Conservation (phyloP, 2,797 vertebrate species). For the Etheostoma nigrum region DNA sequence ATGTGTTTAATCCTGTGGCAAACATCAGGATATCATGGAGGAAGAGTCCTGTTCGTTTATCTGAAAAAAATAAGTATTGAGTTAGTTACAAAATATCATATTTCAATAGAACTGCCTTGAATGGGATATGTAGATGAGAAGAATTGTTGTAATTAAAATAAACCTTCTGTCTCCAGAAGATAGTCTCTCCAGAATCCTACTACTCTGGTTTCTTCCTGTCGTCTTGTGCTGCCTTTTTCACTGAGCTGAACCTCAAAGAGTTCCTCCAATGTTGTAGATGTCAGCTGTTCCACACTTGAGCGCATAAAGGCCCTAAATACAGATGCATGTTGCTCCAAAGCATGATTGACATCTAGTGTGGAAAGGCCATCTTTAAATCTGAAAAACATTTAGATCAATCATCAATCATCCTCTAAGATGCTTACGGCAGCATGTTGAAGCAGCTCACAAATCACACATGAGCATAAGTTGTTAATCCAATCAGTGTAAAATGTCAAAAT, state of each 20-base stretch:
- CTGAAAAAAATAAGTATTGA: background rate
- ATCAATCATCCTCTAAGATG: too few species aligned
- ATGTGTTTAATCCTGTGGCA: background rate
- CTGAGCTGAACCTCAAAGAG: conserved; percentile 18
- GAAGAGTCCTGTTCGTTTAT: background rate
- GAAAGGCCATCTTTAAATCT: background rate
- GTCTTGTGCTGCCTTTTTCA: conserved; percentile 18
- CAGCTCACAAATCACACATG: too few species aligned
- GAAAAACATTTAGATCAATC: background rate
- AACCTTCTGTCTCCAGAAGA: conserved; percentile 28
- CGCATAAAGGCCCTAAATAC: conserved; percentile 16
- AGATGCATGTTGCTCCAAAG: conserved; percentile 34
- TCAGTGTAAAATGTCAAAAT: too few species aligned
- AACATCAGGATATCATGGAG: background rate
- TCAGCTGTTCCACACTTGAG: conserved; percentile 25
- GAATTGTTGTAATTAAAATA: too few species aligned
- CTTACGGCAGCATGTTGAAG: too few species aligned
- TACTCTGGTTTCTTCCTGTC: conserved; percentile 5
- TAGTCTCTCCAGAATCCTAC: conserved; percentile 34
- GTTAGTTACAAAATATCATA: too few species aligned
- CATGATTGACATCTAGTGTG: background rate
- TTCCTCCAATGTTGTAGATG: conserved; percentile 1
- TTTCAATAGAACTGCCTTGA: too few species aligned
- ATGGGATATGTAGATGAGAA: too few species aligned
- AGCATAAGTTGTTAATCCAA: too few species aligned